These are phyloP conservation scores for Crotophaga sulcirostris DNA, from an alignment of 2,113 vertebrate species.

Conservation along the genomic window DNA sequence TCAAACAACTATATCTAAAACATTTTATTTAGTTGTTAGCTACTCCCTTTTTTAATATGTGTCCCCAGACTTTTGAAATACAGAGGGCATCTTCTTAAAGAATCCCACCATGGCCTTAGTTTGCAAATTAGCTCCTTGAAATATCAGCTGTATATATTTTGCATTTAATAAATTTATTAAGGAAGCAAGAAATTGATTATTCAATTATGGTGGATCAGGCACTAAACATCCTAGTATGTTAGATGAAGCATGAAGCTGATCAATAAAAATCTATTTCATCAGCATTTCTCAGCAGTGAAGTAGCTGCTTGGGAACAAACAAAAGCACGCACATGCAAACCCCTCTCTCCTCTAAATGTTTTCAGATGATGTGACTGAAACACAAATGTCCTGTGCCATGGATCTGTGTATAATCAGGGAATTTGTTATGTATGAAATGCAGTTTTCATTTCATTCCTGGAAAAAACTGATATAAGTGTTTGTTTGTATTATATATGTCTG, in stretches of 20 bases:
- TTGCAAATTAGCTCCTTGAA: slow-evolving; percentile 58
- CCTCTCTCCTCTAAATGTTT: not conserved
- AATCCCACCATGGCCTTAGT: slow-evolving; percentile 36
- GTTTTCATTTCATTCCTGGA: slow-evolving; percentile 35
- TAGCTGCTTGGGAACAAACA: not conserved
- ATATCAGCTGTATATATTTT: slow-evolving; percentile 32
- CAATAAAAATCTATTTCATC: not conserved
- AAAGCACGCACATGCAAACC: not conserved
- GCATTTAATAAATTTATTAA: slow-evolving; percentile 68
- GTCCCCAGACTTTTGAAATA: slow-evolving; percentile 1
- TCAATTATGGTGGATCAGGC: slow-evolving; percentile 34
- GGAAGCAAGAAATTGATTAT: slow-evolving; percentile 59
- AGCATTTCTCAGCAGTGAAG: not conserved
- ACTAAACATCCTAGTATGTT: not conserved
- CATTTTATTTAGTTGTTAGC: not conserved
- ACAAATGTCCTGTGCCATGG: not conserved
- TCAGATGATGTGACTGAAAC: not conserved
- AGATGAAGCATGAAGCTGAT: not conserved
- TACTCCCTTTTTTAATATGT: not conserved
- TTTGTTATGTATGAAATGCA: slow-evolving; percentile 31
- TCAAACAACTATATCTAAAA: not conserved
- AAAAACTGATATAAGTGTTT: not conserved
- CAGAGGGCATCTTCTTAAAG: slow-evolving; percentile 2
- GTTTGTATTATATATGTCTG: slow-evolving; percentile 1
- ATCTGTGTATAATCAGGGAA: not conserved